Percentiles rank a stretch among this genome's conserved stretches.
Evolutionary conservation across 1,140 invertebrate genomes (phyloP).

Genomic region (Macrocentrus cingulum): DNA sequence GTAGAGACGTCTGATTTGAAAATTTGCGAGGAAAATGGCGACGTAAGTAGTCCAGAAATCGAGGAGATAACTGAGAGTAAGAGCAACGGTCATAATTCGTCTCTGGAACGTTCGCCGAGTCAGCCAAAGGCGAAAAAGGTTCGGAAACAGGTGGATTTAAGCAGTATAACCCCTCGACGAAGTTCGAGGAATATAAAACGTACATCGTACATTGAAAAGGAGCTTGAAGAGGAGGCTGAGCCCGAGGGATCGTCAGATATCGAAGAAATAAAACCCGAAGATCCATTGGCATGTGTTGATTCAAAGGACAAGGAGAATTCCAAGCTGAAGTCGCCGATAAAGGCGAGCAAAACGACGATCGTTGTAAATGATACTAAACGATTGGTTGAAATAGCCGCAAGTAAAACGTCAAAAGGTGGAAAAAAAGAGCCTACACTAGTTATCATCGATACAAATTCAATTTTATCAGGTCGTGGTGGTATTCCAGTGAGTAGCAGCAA

Average conservation of each 20-base stretch:
- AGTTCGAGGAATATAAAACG: constrained; percentile 67
- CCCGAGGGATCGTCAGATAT: constrained; percentile 68
- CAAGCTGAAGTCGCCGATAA: constrained; percentile 48
- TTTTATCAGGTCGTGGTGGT: constrained; percentile 66
- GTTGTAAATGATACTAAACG: constrained; percentile 74
- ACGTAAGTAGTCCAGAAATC: constrained; percentile 50
- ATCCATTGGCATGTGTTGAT: constrained; percentile 64
- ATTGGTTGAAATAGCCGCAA: constrained; percentile 69
- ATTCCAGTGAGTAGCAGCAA: constrained; percentile 59
- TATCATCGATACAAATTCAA: constrained; percentile 77
- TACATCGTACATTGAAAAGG: constrained; percentile 65
- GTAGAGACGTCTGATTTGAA: constrained; percentile 46
- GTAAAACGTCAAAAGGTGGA: constrained; percentile 59
- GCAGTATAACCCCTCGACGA: constrained; percentile 61
- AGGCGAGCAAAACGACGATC: constrained; percentile 63
- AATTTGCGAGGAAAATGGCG: constrained; percentile 55
- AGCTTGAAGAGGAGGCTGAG: constrained; percentile 65
- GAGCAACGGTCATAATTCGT: constrained; percentile 42
- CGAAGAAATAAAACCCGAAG: constrained; percentile 67
- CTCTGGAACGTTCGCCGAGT: constrained; percentile 31
- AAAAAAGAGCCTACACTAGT: constrained; percentile 77
- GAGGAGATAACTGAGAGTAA: constrained; percentile 51
- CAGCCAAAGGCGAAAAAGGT: constrained; percentile 45
- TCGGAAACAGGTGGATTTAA: constrained; percentile 51
- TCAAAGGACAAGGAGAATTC: constrained; percentile 55